Base-by-base conservation (phyloP, 2,888 invertebrate species). In the Acronicta psi region DNA sequence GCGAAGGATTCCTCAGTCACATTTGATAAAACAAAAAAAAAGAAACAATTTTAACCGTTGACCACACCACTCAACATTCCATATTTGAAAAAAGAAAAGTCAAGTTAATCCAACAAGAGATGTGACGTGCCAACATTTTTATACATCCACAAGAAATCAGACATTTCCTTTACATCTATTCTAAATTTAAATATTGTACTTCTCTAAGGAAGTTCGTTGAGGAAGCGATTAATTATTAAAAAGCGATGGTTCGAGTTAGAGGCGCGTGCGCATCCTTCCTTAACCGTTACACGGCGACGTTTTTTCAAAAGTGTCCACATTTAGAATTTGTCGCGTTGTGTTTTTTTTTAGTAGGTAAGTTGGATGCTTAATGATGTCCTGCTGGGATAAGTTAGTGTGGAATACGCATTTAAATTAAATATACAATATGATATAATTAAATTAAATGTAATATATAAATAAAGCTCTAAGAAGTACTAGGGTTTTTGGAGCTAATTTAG, bases 201-300 rank as follows among this genome's bases (percentile, higher is more conserved):
- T 60, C 56, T 67, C 72, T 43, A 14, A 76, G 77, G 77, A 76
- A 76, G 77, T 73, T 61, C 71, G 77, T 74, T 76, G 81, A 82
- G 89, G 89, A 89, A 89, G 78, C 89, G 83, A 89, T 89, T 89
- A 88, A 89, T 89, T 88, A 86, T 87, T 84, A 82, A 86, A 83
- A 86, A 86, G 84, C 75, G 71, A 77, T 77, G 75, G 77, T 82
- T 75, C 84, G 83, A 84, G 79, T 79, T 79, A 73, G 79, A 69
- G 84, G 77, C 86, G 83, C 85, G 83, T 81, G 85, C 83, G 86
- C 85, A 79, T 80, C 80, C 83, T 84, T 73, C 67, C 57, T 49
- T 75, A 73, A 73, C 71, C 59, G 73, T 63, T 70, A 73, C 68
- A 69, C 59, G 63, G 75, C 68, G 72, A 68, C 64, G 73, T 79